Evolutionary conservation across 30 jellyfish, hydroid and myxozoan species (phyloP).

Genomic region (Aurelia sp.): DNA sequence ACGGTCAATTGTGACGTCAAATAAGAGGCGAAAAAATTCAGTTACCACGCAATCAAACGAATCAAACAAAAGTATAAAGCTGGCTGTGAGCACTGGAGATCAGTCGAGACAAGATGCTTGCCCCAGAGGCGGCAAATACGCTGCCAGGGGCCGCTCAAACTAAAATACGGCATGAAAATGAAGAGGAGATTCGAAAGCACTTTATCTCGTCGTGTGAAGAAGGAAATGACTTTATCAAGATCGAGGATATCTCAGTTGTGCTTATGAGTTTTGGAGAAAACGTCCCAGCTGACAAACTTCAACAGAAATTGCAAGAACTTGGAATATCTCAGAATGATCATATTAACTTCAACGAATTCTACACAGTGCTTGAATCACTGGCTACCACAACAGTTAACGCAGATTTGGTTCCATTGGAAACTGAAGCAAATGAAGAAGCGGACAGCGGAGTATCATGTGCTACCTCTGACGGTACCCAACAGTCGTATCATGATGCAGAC

Average conservation of each 20-base stretch:
- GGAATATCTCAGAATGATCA: slow-evolving; percentile 3
- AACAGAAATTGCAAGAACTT: slow-evolving; percentile 31
- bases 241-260: slow-evolving; percentile 18
- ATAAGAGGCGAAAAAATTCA: neutral
- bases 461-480: slow-evolving; percentile 65
- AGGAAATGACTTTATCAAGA: slow-evolving; percentile 25
- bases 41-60: neutral
- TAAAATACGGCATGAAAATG: neutral
- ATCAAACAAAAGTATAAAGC: neutral
- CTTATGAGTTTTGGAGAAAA: slow-evolving; percentile 50
- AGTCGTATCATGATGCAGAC: too few species aligned
- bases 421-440: slow-evolving; percentile 12
- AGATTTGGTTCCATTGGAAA: slow-evolving; percentile 8
- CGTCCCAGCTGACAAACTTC: slow-evolving; percentile 51
- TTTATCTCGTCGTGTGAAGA: slow-evolving; percentile 18
- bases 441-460: slow-evolving; percentile 29
- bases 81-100: neutral
- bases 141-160: neutral
- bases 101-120: slow-evolving; percentile 18
- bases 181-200: slow-evolving; percentile 22
- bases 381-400: neutral
- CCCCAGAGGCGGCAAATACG: slow-evolving; percentile 6
- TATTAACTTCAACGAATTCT: slow-evolving; percentile 39
- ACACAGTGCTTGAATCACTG: slow-evolving; percentile 8
- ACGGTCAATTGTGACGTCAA: neutral